phyloP scores from a whole-genome alignment of 2,797 vertebrate species.

The Harpagifer antarcticus region DNA sequence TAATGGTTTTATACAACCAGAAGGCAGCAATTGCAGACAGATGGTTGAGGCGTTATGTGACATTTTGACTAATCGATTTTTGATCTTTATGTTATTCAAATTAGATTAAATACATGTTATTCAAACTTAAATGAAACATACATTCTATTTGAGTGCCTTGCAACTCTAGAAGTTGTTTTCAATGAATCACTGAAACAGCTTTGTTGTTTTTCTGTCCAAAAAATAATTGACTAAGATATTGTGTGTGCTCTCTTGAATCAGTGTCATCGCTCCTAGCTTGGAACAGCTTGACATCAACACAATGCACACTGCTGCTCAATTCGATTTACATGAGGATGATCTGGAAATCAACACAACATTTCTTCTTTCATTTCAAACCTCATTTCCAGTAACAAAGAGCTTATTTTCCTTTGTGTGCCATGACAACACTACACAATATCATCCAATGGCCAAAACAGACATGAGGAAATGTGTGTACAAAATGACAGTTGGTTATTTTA shows the following conservation, averaged over 20 bases:
- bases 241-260: not conserved
- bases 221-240: not conserved
- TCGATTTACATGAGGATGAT: not conserved
- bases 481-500: constrained; percentile 19
- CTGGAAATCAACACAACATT: not conserved
- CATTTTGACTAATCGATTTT: constrained; percentile 34
- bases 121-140: constrained; percentile 12
- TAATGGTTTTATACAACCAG: constrained; percentile 28
- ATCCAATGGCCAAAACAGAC: not conserved
- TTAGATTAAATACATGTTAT: not conserved
- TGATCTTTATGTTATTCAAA: constrained; percentile 21
- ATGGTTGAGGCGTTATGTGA: constrained; percentile 23
- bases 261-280: not conserved
- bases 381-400: not conserved
- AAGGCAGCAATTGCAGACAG: constrained; percentile 18
- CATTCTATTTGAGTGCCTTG: not conserved
- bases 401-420: not conserved
- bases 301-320: not conserved
- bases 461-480: not conserved
- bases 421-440: not conserved
- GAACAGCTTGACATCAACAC: not conserved
- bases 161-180: not conserved
- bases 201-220: not conserved
- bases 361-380: not conserved
- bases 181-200: not conserved